Evolutionary conservation across 2,888 invertebrate species (phyloP).

Genomic region (Ectropis crepuscularia): DNA sequence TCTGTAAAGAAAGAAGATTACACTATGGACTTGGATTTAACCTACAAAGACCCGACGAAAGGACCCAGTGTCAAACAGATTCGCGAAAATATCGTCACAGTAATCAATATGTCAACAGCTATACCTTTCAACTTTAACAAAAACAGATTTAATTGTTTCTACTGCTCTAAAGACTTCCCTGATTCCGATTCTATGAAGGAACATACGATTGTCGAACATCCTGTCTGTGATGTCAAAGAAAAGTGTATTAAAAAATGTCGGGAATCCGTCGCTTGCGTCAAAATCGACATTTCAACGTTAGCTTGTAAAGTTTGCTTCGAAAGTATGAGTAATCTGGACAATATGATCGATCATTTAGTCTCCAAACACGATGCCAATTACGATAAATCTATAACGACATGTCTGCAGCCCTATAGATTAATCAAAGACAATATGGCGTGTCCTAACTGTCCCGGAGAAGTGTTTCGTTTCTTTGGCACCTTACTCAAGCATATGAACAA

Average conservation of each 20-base stretch:
- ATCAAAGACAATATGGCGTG: constrained; percentile 76
- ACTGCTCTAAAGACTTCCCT: constrained; percentile 75
- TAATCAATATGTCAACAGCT: constrained; percentile 79
- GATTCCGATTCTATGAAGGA: constrained; percentile 74
- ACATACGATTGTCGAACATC: constrained; percentile 72
- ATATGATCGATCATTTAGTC: constrained; percentile 70
- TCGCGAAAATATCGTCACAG: constrained; percentile 71
- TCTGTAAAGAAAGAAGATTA: constrained; percentile 67
- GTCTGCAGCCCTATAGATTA: constrained; percentile 71
- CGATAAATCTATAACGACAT: constrained; percentile 73
- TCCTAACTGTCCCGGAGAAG: constrained; percentile 70
- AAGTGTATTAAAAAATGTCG: constrained; percentile 76
- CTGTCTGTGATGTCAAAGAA: constrained; percentile 69
- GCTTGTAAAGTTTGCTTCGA: constrained; percentile 77
- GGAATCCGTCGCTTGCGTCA: constrained; percentile 76
- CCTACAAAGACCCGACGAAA: constrained; percentile 60
- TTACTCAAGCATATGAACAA: constrained; percentile 76
- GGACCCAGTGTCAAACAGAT: constrained; percentile 75
- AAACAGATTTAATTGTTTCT: constrained; percentile 79
- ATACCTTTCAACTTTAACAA: constrained; percentile 79
- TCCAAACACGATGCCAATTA: constrained; percentile 72
- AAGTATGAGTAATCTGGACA: constrained; percentile 65
- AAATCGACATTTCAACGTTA: constrained; percentile 72
- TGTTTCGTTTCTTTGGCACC: constrained; percentile 76
- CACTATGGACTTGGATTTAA: constrained; percentile 66